Evolutionary conservation across 2,888 invertebrate genomes (phyloP), one percentile per base, ranked within the genome.

Genomic region (Selenia dentaria): DNA sequence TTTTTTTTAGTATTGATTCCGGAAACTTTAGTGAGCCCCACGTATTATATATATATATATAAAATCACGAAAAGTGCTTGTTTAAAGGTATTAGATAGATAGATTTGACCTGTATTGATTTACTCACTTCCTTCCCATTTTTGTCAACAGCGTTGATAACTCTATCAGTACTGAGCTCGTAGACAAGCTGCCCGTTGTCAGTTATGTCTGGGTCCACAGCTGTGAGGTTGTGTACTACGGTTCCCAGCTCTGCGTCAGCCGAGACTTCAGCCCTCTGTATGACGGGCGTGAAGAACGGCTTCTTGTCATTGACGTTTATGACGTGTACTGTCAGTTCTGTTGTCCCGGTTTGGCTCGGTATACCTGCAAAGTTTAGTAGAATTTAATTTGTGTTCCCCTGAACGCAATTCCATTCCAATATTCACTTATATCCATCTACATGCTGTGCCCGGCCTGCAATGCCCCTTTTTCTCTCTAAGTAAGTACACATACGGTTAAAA

Each of bases 241-340:
- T 94, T 0, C 95, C 96, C 0, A 94, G 79, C 0, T 92, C 84
- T 0, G 95, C 96, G 74, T 97, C 96, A 62, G 96, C 97, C 2
- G 96, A 93, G 0, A 96, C 93, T 84, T 96, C 95, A 0, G 95
- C 94, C 51, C 95, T 91, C 72, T 97, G 97, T 5, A 94, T 94
- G 22, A 92, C 76, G 0, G 97, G 97, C 1, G 93, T 93, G 75
- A 98, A 97, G 74, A 93, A 94, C 0, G 98, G 98, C 47, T 94
- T 91, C 75, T 97, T 97, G 72, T 98, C 96, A 76, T 98, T 98
- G 36, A 94, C 95, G 74, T 98, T 97, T 18, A 95, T 92, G 2
- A 98, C 93, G 62, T 93, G 94, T 3, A 98, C 93, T 24, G 94
- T 94, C 0, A 98, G 82, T 0, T 94, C 95, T 0, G 96, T 93